These are phyloP conservation scores for Gorsachius goisagi DNA, from an alignment of 2,113 vertebrate genomes.

Conservation along the genomic window DNA sequence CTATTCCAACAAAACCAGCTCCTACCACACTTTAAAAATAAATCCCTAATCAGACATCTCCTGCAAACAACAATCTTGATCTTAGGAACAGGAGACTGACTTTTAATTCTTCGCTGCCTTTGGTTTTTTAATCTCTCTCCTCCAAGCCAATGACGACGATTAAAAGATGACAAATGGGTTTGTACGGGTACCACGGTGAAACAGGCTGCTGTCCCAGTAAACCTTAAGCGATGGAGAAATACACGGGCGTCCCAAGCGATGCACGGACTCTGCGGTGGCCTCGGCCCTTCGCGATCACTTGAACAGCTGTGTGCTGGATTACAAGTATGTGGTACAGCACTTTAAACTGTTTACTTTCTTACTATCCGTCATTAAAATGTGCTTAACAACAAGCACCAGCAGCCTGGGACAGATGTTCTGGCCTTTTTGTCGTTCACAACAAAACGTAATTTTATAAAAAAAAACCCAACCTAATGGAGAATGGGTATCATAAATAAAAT, in stretches of 20 bases:
- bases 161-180: background rate
- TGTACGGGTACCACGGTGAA: background rate
- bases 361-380: background rate
- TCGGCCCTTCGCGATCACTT: background rate
- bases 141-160: background rate
- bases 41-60: background rate
- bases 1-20: background rate
- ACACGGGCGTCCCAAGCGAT: fast-evolving
- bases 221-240: too few relatives aligned
- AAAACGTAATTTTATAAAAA: background rate
- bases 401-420: background rate
- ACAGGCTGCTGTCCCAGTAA: background rate
- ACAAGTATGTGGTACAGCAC: background rate
- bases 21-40: background rate
- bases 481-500: background rate
- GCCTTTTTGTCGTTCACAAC: background rate
- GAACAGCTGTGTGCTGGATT: background rate
- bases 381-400: background rate
- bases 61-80: background rate
- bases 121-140: background rate
- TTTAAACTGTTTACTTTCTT: background rate
- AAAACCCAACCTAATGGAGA: background rate
- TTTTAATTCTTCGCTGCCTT: background rate
- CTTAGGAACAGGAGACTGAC: background rate
- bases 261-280: background rate